Evolutionary conservation across 1,140 invertebrate genomes (phyloP), one percentile per base, ranked within the genome.

Genomic region (Oncopeltus fasciatus): DNA sequence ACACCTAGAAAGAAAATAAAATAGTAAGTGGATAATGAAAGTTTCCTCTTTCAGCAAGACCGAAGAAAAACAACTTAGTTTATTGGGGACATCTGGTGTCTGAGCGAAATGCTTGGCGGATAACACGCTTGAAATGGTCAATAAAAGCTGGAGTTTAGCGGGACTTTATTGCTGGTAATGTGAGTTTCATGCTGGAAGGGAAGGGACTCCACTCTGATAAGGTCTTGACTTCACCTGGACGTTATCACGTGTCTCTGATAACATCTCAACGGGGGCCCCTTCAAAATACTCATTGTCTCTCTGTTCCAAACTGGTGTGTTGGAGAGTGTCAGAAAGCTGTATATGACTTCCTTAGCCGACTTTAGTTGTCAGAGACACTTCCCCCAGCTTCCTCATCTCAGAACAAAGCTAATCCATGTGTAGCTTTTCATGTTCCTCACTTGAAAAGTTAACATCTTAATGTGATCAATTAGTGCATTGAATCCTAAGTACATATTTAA

Each of bases 281-380:
- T 49, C 47, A n/a, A 49, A 49, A 49, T 49, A 20, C 47, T 12
- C 47, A 49, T 49, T 49, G 47, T 49, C 47, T 49, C 47, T 21
- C 47, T 11, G 47, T 12, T 16, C 43, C 14, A 44, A 44, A 18
- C 43, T 44, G 43, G 18, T 18, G 43, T 44, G n/a, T n/a, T n/a
- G n/a, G n/a, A n/a, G n/a, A n/a, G n/a, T n/a, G n/a, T n/a, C n/a
- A n/a, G n/a, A n/a, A n/a, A n/a, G n/a, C n/a, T n/a, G n/a, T n/a
- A n/a, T n/a, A n/a, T n/a, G n/a, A n/a, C n/a, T n/a, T n/a, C n/a
- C n/a, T n/a, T n/a, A n/a, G n/a, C n/a, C n/a, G n/a, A n/a, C n/a
- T n/a, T n/a, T n/a, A n/a, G n/a, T n/a, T n/a, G n/a, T n/a, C n/a
- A n/a, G n/a, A n/a, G n/a, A n/a, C n/a, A n/a, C n/a, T n/a, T n/a